phyloP scores from a whole-genome alignment of 2,888 invertebrate species.

The Lycaena phlaeas region DNA sequence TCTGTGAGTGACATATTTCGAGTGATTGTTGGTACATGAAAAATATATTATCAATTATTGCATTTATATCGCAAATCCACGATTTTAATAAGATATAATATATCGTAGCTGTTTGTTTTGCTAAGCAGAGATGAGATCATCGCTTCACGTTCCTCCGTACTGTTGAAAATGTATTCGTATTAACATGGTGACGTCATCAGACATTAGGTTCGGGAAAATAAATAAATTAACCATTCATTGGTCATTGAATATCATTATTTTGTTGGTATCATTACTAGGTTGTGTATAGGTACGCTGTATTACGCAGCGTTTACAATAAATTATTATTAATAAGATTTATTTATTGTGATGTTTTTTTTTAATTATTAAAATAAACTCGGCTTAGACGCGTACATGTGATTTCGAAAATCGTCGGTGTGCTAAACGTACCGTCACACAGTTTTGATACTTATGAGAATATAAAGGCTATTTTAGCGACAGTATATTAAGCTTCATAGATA shows the following conservation, averaged over 20 bases:
- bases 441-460: constrained; percentile 7
- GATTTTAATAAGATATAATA: constrained; percentile 27
- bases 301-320: constrained; percentile 30
- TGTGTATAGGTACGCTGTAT: constrained; percentile 41
- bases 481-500: constrained; percentile 2
- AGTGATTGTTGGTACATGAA: constrained; percentile 23
- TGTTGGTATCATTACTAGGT: constrained; percentile 34
- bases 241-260: constrained; percentile 16
- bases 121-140: constrained; percentile 25
- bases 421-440: background rate
- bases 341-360: constrained; percentile 54
- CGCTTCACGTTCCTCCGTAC: constrained; percentile 27
- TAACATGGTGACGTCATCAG: constrained; percentile 13
- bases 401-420: background rate
- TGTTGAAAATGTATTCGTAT: constrained; percentile 20
- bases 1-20: background rate
- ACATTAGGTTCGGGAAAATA: constrained; percentile 14
- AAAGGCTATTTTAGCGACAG: background rate
- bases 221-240: constrained; percentile 14
- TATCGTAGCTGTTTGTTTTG: constrained; percentile 24
- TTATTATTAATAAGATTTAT: constrained; percentile 43
- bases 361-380: constrained; percentile 22
- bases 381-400: constrained; percentile 11
- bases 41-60: constrained; percentile 42
- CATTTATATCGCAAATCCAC: constrained; percentile 57